Percentiles rank a stretch among this genome's conserved stretches.
phyloP scores from a whole-genome alignment of 2,797 vertebrate genomes.

The Peromyscus attwateri region DNA sequence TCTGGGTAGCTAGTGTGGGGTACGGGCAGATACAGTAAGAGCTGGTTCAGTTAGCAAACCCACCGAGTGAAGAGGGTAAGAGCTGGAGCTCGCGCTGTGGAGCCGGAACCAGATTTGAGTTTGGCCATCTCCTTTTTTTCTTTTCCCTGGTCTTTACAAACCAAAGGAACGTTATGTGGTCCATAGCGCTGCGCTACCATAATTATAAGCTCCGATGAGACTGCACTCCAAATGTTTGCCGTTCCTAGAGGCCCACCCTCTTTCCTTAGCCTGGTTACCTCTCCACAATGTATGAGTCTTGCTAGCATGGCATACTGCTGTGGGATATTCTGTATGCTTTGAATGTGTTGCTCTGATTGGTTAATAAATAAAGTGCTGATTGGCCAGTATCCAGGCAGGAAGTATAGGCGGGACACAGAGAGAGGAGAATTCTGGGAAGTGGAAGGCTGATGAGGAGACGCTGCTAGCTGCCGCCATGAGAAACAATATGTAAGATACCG shows the following conservation, averaged over 20 bases:
- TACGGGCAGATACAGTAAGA: fast-evolving
- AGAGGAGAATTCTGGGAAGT: too few relatives aligned
- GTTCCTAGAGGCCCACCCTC: background rate
- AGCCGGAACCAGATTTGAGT: background rate
- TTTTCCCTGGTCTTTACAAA: background rate
- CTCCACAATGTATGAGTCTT: background rate
- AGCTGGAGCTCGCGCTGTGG: background rate
- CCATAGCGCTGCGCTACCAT: background rate
- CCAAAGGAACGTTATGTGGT: background rate
- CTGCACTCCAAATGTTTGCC: background rate
- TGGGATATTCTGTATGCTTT: too few relatives aligned
- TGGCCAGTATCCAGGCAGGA: too few relatives aligned
- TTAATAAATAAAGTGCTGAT: too few relatives aligned
- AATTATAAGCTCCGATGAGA: background rate
- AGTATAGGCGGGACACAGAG: too few relatives aligned
- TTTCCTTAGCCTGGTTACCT: background rate
- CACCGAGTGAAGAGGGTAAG: background rate
- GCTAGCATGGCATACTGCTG: background rate
- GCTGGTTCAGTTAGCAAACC: background rate
- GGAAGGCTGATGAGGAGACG: too few relatives aligned
- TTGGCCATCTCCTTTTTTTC: background rate
- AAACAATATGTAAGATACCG: too few relatives aligned
- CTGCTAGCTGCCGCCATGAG: too few relatives aligned
- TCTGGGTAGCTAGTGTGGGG: background rate
- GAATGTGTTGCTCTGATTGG: too few relatives aligned